Evolutionary conservation across 2,888 invertebrate genomes (phyloP), one percentile per base, ranked within the genome.

Genomic region (Gastracanthus pulcherrimus): DNA sequence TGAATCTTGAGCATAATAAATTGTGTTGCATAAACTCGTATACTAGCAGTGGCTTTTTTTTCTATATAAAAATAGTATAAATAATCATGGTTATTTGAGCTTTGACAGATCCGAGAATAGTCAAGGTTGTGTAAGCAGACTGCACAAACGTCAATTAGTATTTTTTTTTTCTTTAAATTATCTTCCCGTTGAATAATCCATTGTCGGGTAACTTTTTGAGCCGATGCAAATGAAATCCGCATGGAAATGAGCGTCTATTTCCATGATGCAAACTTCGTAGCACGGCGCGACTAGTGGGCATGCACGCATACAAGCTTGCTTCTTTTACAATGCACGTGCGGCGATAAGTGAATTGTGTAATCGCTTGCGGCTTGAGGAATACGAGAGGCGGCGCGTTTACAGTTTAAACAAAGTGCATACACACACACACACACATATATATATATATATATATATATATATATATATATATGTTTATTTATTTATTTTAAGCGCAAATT

Each of bases 181-280:
- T 34, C 64, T 64, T 48, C 60, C 74, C 74, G 23, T 64, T 62
- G 64, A 51, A 23, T 6, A 48, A 64, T 62, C 74, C 64, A 75
- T 75, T 75, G 74, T 62, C 74, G 74, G 64, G 3, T 19, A n/a
- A n/a, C 4, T 45, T 74, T 60, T 74, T 62, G n/a, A 62, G 45
- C 74, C 64, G 64, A 75, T 75, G 74, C 74, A 64, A 75, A 75
- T 75, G 74, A 75, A 60, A 41, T 41, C 41, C 60, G 72, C 72
- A 45, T 60, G 41, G 72, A 60, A 60, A 75, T 31, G 26, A 48
- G 29, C 23, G 23, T 13, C 48, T 62, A 45, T 26, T 72, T 41
- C 41, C 60, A 26, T 74, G 74, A 60, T 62, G 74, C 45, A 74
- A 62, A 26, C n/a, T n/a, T n/a, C 58, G 31, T 26, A 9, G 55